Base-by-base conservation (phyloP, 2,113 vertebrate species). In the Pica pica region DNA sequence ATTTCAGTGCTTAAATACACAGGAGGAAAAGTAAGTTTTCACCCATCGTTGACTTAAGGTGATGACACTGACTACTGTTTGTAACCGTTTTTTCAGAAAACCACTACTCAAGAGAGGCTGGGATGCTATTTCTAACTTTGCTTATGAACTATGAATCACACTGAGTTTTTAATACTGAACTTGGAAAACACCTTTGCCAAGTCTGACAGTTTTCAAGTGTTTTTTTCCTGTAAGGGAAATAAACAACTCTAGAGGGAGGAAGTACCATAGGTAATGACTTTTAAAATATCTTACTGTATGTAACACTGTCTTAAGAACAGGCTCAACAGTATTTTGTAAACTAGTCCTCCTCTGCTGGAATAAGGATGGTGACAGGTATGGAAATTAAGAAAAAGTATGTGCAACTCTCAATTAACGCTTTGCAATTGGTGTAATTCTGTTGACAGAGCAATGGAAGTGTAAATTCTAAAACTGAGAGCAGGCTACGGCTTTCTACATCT, bases 211-310 rank as follows among this genome's bases (percentile, higher is more conserved):
- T 89, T 68, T 47, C 19, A 81, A 56, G 7, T 42, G 10, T 9
- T 50, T 42, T 37, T 20, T 64, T 67, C 50, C 18, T 55, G 11
- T 37, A 83, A 49, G 9, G 16, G 7, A 81, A 70, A 44, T 35
- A 81, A 75, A 57, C 44, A 80, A 30, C 14, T 78, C n/a, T 37
- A 31, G 44, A 60, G 5, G 8, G 15, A 83, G 13, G 15, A 33
- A 53, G 19, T 31, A 87, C 9, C 47, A 19, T 2, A 78, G 27
- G 4, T 33, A 64, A 50, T 42, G 17, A 83, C 10, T 68, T 87
- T 37, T 17, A 35, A 22, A 92, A 5, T n/a, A 73, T 2, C 41
- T 90, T 71, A 20, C 20, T 28, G 49, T 31, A 42, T 0, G 0
- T 6, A 86, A 39, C 7, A 46, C 13, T 22, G 4, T 52, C 59